Base-by-base conservation (phyloP, 2,888 invertebrate genomes). In the Clunio marinus region DNA sequence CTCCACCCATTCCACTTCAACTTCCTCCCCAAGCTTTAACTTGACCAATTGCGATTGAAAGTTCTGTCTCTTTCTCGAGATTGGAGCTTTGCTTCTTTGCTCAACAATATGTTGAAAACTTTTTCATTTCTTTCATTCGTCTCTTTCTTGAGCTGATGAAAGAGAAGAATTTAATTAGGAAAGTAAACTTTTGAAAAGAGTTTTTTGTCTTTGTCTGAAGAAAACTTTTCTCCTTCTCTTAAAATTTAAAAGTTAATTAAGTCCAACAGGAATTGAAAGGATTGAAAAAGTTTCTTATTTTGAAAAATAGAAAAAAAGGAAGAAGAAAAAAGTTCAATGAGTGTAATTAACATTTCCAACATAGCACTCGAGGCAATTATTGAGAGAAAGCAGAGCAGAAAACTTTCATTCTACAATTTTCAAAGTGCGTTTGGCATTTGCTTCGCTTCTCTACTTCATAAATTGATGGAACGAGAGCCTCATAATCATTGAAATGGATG, bases 361-460 rank as follows among this genome's bases (percentile, higher is more conserved):
- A n/a, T n/a, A n/a, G n/a, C n/a, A n/a, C n/a, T n/a, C n/a, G n/a
- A n/a, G n/a, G n/a, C n/a, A n/a, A n/a, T n/a, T n/a, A n/a, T n/a
- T n/a, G n/a, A n/a, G n/a, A n/a, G n/a, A n/a, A n/a, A n/a, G n/a
- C n/a, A n/a, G n/a, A n/a, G n/a, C 32, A 32, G 32, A 41, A 41
- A n/a, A 15, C 4, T 5, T n/a, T 41, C 2, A 5, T 13, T 41
- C 10, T n/a, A n/a, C n/a, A 41, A n/a, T n/a, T 41, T 15, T 5
- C n/a, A n/a, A n/a, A n/a, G 41, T 41, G 41, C 41, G 41, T 41
- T 41, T 15, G n/a, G n/a, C 41, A 41, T 41, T 41, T n/a, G n/a
- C n/a, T n/a, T 10, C 41, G 41, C 10, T 41, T n/a, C 41, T 41
- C 15, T 10, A n/a, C 41, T 15, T 41, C n/a, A n/a, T 13, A 15